A percentile compares a stretch with the other conserved stretches of the same genome.
phyloP scores from a whole-genome alignment of 2,797 vertebrate species.

The Okamejei kenojei region DNA sequence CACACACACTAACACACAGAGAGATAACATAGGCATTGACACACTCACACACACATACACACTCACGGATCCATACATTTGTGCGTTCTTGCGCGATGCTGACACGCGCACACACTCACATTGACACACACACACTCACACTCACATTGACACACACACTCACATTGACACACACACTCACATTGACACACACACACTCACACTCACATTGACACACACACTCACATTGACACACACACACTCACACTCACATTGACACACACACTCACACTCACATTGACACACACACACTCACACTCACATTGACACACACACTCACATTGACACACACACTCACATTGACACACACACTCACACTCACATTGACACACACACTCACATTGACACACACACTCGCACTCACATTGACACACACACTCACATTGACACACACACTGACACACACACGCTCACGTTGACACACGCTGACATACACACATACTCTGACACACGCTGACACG shows the following conservation, averaged over 20 bases:
- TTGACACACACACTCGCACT: too few relatives aligned
- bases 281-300: background rate
- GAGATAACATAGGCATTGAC: background rate
- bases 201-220: too few relatives aligned
- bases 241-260: background rate
- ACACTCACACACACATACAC: background rate
- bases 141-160: background rate
- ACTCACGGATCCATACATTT: background rate
- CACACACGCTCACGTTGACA: background rate
- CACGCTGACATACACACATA: too few relatives aligned
- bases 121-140: background rate
- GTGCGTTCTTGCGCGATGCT: too few relatives aligned
- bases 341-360: too few relatives aligned
- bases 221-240: too few relatives aligned
- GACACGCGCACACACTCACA: background rate
- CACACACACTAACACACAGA: background rate
- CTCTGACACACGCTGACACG: too few relatives aligned
- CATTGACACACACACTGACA: background rate
- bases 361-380: too few relatives aligned
- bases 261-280: background rate
- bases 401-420: background rate
- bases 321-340: too few relatives aligned
- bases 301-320: too few relatives aligned
- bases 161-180: too few relatives aligned
- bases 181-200: too few relatives aligned